These are phyloP conservation scores for Caerostris extrusa DNA, from an alignment of 1,140 invertebrate species.

Conservation along the genomic window DNA sequence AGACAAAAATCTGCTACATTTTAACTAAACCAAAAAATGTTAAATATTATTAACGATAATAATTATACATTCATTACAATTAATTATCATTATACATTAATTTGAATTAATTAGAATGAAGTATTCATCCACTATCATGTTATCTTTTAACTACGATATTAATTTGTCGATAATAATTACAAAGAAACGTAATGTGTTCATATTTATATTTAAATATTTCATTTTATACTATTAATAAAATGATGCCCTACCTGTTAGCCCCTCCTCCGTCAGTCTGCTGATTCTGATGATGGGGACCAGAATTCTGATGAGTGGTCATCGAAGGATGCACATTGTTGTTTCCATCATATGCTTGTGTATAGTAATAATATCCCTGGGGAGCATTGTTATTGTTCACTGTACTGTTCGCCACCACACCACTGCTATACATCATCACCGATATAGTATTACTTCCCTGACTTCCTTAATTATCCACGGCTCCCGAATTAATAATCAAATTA, in stretches of 20 bases:
- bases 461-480: constrained; percentile 23
- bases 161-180: no score
- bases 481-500: background rate
- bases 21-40: no score
- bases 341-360: constrained; percentile 39
- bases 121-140: no score
- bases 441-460: background rate
- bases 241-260: constrained; percentile 3
- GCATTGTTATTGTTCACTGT: constrained; percentile 7
- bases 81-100: no score
- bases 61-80: no score
- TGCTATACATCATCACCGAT: constrained; percentile 44
- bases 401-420: constrained; percentile 21
- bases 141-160: no score
- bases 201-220: no score
- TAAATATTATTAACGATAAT: no score
- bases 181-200: no score
- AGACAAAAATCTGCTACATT: no score
- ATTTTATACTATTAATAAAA: background rate
- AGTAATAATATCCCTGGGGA: constrained; percentile 65
- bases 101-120: no score
- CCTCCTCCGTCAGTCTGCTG: constrained; percentile 57
- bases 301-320: constrained; percentile 29
- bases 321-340: constrained; percentile 42
- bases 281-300: background rate